Conservation (phyloP, 2,113 vertebrate genomes). For the Scortum barcoo region DNA sequence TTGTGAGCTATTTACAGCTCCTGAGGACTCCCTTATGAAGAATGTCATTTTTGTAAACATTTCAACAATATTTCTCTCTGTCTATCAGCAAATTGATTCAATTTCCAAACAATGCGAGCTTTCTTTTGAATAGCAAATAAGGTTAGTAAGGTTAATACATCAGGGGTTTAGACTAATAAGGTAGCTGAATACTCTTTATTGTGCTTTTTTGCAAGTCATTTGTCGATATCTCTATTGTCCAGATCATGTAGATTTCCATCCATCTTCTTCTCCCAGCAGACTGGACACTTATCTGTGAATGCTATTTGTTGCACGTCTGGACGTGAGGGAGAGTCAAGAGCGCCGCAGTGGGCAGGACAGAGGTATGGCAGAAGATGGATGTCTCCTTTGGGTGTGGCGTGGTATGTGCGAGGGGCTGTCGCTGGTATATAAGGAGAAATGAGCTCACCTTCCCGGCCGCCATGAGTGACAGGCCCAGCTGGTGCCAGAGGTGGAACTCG, state of each 20-base stretch:
- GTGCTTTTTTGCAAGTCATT: neutral
- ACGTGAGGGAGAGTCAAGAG: constrained; percentile 12
- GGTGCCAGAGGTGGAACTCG: constrained; percentile 99
- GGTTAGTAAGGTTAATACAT: neutral
- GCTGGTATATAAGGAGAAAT: constrained; percentile 59
- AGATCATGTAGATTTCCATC: neutral
- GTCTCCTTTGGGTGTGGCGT: constrained; percentile 46
- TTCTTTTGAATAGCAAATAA: neutral
- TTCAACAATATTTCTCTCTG: neutral
- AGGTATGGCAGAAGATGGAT: constrained; percentile 41
- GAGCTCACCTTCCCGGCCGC: constrained; percentile 95
- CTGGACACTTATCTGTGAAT: constrained; percentile 1
- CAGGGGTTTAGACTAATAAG: neutral
- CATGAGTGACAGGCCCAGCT: constrained; percentile 96
- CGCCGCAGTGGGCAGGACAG: neutral
- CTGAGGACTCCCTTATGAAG: constrained; percentile 34
- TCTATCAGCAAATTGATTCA: neutral
- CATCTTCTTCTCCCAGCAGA: neutral
- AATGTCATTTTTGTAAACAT: neutral
- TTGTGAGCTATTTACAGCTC: constrained; percentile 16
- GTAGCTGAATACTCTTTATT: neutral
- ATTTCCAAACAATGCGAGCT: neutral
- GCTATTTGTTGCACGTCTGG: constrained; percentile 27
- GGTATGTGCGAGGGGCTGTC: neutral
- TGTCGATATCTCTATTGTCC: neutral